Evolutionary conservation across 2,113 vertebrate genomes (phyloP).

Genomic region (Lepidothrix coronata): DNA sequence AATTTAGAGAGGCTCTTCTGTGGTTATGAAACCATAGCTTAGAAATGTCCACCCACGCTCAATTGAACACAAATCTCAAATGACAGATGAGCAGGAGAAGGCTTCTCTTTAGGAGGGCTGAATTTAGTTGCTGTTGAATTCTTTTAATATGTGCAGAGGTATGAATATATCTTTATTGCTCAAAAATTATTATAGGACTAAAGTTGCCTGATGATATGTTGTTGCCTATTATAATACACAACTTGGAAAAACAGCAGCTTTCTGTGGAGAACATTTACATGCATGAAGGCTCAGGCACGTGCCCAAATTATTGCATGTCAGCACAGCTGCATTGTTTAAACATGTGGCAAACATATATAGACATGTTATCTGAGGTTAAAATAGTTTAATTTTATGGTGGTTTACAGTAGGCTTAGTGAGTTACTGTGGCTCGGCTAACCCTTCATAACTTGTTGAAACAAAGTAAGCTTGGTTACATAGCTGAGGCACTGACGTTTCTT

Average conservation of each 20-base stretch:
- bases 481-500: not conserved
- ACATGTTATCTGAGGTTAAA: not conserved
- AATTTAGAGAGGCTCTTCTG: not conserved
- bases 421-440: not conserved
- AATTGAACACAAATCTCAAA: not conserved
- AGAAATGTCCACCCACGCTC: not conserved
- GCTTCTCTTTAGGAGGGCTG: not conserved
- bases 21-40: not conserved
- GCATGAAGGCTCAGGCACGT: rapidly evolving
- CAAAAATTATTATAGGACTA: not conserved
- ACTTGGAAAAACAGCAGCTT: not conserved
- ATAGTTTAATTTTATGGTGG: not conserved
- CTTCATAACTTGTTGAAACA: not conserved
- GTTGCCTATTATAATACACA: not conserved
- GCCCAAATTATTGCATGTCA: not conserved
- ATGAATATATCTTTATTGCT: not conserved
- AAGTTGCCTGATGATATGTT: not conserved
- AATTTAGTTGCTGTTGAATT: not conserved
- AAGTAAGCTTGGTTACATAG: not conserved
- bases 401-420: not conserved
- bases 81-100: not conserved
- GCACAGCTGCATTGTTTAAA: not conserved
- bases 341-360: not conserved
- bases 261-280: not conserved
- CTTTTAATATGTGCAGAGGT: not conserved